Percentiles rank a stretch among this genome's conserved stretches.
These are phyloP conservation scores for Isaurus tuberculatus DNA, from an alignment of 92 coral and sea anemone genomes.

Conservation along the genomic window DNA sequence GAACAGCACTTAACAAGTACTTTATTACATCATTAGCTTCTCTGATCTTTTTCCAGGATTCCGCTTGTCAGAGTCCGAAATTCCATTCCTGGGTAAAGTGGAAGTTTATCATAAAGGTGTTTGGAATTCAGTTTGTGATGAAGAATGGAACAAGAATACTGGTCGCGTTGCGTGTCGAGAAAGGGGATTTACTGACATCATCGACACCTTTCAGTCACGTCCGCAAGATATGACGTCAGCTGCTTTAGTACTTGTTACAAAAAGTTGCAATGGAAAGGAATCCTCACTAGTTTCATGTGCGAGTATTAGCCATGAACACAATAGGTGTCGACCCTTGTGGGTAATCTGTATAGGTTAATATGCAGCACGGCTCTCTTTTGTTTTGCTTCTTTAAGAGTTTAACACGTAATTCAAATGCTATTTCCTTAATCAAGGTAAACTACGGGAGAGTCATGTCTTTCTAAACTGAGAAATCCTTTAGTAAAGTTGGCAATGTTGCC, in stretches of 20 bases:
- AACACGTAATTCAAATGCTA: no score
- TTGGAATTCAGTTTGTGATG: conserved; percentile 35
- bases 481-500: no score
- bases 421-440: no score
- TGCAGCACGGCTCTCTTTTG: not conserved
- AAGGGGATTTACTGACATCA: conserved; percentile 17
- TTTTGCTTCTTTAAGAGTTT: not conserved
- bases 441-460: no score
- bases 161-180: conserved; percentile 34
- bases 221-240: not conserved
- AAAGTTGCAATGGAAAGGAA: conserved; percentile 18
- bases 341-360: conserved; percentile 19
- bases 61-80: conserved; percentile 24
- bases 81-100: conserved; percentile 28
- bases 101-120: conserved; percentile 21
- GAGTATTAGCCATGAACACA: not conserved
- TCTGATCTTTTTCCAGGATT: conserved; percentile 18
- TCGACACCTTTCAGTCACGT: conserved; percentile 33
- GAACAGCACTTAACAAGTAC: not conserved
- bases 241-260: conserved; percentile 4
- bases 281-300: conserved; percentile 33
- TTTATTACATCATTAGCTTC: no score
- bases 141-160: conserved; percentile 26
- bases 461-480: no score
- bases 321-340: conserved; percentile 22